Evolutionary conservation across 2,888 invertebrate genomes (phyloP).

Genomic region (Acanthoscelides obtectus): DNA sequence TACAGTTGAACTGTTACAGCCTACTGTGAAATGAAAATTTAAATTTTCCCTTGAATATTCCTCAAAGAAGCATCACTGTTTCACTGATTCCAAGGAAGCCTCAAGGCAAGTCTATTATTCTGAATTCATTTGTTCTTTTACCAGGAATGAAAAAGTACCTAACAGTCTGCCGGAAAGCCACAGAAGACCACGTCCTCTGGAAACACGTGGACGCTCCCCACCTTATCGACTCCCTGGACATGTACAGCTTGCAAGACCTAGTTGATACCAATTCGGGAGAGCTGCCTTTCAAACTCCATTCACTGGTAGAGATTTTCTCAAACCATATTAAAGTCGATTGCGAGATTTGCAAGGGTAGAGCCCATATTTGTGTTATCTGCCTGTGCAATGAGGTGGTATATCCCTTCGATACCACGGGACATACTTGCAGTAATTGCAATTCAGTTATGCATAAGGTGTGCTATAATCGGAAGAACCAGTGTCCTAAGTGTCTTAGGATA

Average conservation of each 20-base stretch:
- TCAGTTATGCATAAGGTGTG: slow-evolving; percentile 81
- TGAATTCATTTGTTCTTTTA: background rate
- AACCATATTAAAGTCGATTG: slow-evolving; percentile 76
- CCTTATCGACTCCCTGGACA: slow-evolving; percentile 50
- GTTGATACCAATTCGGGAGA: slow-evolving; percentile 74
- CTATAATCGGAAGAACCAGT: slow-evolving; percentile 65
- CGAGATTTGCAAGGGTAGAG: slow-evolving; percentile 75
- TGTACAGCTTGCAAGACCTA: slow-evolving; percentile 82
- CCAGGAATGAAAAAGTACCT: slow-evolving; percentile 88
- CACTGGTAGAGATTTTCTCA: slow-evolving; percentile 64
- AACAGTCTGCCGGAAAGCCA: slow-evolving; percentile 67
- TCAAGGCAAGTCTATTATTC: too few species aligned
- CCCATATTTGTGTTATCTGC: slow-evolving; percentile 91
- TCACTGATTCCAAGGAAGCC: too few species aligned
- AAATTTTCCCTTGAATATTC: too few species aligned
- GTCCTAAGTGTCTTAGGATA: slow-evolving; percentile 61
- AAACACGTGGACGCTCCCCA: slow-evolving; percentile 53
- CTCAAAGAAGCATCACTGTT: too few species aligned
- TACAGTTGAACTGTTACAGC: too few species aligned
- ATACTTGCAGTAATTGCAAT: slow-evolving; percentile 71
- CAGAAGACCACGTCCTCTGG: slow-evolving; percentile 51
- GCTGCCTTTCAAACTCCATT: slow-evolving; percentile 66
- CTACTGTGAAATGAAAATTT: too few species aligned
- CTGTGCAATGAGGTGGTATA: slow-evolving; percentile 78
- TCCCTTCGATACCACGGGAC: slow-evolving; percentile 82